Base-by-base conservation (phyloP, 2,888 invertebrate genomes). In the Pachliopta kotzebuea region DNA sequence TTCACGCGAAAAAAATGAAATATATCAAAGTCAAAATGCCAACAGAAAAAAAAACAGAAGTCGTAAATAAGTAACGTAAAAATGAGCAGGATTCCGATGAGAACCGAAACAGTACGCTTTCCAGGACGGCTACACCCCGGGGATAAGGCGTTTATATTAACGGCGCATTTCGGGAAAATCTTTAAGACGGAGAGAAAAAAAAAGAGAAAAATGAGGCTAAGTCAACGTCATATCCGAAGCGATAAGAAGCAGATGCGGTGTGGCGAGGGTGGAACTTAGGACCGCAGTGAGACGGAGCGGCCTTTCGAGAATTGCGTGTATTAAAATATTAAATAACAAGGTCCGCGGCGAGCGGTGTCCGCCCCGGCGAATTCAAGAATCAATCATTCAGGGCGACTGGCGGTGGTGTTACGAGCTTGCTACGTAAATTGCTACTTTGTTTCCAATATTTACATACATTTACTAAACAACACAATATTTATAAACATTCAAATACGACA, bases 171-270 rank as follows among this genome's bases (percentile, higher is more conserved):
- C 58, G 59, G 42, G 37, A 62, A 65, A 66, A 65, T 62, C 50
- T 60, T 20, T 17, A 26, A 17, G 17, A 37, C 37, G 37, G 14
- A 14, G 11, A 14, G 14, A 37, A 37, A 56, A 61, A 62, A 57
- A 54, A 64, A 53, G 55, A 56, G 62, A 59, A 63, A 67, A 68
- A 65, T 59, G 62, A 63, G 56, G 53, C 53, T 56, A 62, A 62
- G 61, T 54, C 63, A 67, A 67, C 58, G 65, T 67, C 67, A 67
- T 56, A 63, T 68, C 68, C 61, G 24, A 50, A 24, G 20, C 55
- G 68, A 68, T 68, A 68, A 67, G 64, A 55, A 45, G 50, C 61
- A 63, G 68, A 59, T 52, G 61, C 55, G 66, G 60, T 60, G 68
- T 29, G 56, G 60, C 54, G 56, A 65, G 61, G 21, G 67, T 65